A percentile compares a stretch with the other conserved stretches of the same genome.
These are phyloP conservation scores for Hanleya hanleyi DNA, from an alignment of 2,888 invertebrate species.

Conservation along the genomic window DNA sequence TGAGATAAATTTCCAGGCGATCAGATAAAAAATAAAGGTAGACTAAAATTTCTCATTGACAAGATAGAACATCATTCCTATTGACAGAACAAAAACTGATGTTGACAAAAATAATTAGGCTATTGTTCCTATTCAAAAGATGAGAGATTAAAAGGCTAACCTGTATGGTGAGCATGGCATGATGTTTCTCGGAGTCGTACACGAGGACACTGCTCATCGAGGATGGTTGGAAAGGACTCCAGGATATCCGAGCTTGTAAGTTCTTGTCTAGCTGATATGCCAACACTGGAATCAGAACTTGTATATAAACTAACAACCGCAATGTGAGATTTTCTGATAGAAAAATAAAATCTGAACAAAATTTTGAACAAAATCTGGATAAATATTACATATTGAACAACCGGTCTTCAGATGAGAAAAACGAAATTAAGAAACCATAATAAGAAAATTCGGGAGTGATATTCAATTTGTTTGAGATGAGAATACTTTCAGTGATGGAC, in stretches of 20 bases:
- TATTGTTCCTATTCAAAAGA: neutral
- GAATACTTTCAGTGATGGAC: too few relatives aligned
- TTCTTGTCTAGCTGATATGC: conserved; percentile 90
- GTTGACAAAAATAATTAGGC: too few relatives aligned
- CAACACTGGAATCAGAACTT: conserved; percentile 72
- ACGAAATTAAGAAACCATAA: neutral
- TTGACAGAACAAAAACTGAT: too few relatives aligned
- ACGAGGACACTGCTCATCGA: conserved; percentile 88
- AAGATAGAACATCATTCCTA: too few relatives aligned
- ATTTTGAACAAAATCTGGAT: too few relatives aligned
- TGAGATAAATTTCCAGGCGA: too few relatives aligned
- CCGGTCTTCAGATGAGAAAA: neutral
- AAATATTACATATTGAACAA: neutral
- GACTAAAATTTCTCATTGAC: too few relatives aligned
- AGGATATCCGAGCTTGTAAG: conserved; percentile 90
- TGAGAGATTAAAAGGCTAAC: conserved; percentile 79
- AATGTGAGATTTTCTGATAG: too few relatives aligned
- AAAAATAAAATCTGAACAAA: too few relatives aligned
- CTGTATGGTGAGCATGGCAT: conserved; percentile 83
- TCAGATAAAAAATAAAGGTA: too few relatives aligned
- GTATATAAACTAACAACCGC: neutral
- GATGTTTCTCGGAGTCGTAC: conserved; percentile 82
- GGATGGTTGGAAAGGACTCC: conserved; percentile 81
- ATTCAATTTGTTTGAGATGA: too few relatives aligned
- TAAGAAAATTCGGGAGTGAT: neutral